Evolutionary conservation across 2,113 vertebrate genomes (phyloP), one percentile per base, ranked within the genome.

Genomic region (Leucosticte australis): DNA sequence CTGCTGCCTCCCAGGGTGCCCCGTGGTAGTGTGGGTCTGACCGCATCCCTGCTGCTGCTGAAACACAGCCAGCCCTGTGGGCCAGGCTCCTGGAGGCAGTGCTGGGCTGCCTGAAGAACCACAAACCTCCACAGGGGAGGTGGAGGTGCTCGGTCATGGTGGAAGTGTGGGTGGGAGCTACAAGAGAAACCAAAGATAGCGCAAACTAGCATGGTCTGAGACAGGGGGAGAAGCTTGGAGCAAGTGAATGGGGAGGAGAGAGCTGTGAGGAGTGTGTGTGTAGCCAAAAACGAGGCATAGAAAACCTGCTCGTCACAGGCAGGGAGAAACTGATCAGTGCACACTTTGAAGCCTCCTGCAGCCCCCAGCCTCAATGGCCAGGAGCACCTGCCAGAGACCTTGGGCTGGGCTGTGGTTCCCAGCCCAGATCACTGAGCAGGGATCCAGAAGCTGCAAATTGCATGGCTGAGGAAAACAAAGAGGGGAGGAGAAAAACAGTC

Each of bases 301-400:
- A 62, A 83, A 60, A 1, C 2, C 15, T 11, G 11, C 33, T 53
- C 0, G 0, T 89, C 28, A 26, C 0, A 0, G 27, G 30, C 11
- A 4, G 47, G 12, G 49, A 27, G 21, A 53, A 63, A 41, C 5
- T 1, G 22, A 19, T 30, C 18, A 3, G 20, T 24, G 50, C 41
- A 44, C 16, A 28, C 21, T 47, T 39, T 15, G 33, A 46, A 79
- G 7, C 7, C 28, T 46, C 22, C 18, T 1, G 4, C 30, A 65
- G 42, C 3, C 22, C 26, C 20, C 27, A 60, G 44, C 14, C 60
- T 49, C 1, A 2, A 27, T 8, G 39, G 16, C 8, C 5, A 5
- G 42, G 30, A 60, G 18, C 6, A 46, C 16, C 5, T 1, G 2
- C 16, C 1, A 1, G 70, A 59, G 55, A 33, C 26, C n/a, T 76